A percentile compares a stretch with the other conserved stretches of the same genome.
phyloP scores from a whole-genome alignment of 2,888 invertebrate species.

The Tachystola acroxantha region DNA sequence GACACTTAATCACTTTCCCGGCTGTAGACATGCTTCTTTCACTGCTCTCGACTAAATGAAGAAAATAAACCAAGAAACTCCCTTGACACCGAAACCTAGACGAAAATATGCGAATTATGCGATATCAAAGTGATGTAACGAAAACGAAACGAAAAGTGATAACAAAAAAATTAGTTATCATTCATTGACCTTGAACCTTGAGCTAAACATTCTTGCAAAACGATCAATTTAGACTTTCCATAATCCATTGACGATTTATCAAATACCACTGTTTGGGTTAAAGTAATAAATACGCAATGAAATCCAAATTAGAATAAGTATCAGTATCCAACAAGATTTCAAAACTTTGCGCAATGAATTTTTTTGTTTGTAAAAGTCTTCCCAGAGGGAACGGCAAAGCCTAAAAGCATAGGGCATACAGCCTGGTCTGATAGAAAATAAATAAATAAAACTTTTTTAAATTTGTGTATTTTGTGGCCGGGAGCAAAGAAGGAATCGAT shows the following conservation, averaged over 20 bases:
- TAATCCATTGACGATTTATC: slow-evolving; percentile 1
- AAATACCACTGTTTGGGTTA: too few relatives aligned
- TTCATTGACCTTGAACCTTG: slow-evolving; percentile 7
- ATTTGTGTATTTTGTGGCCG: too few relatives aligned
- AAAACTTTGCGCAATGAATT: too few relatives aligned
- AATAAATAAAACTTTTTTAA: too few relatives aligned
- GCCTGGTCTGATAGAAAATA: too few relatives aligned
- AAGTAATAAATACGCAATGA: too few relatives aligned
- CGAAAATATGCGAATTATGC: neutral
- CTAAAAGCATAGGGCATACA: too few relatives aligned
- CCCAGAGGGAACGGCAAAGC: too few relatives aligned
- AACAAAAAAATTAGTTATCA: neutral
- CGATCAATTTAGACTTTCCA: neutral
- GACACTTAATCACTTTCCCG: slow-evolving; percentile 89
- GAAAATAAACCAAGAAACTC: slow-evolving; percentile 5
- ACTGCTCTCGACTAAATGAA: slow-evolving; percentile 24
- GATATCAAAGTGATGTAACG: slow-evolving; percentile 9
- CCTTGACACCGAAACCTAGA: slow-evolving; percentile 10
- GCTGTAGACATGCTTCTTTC: slow-evolving; percentile 52
- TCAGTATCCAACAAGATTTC: too few relatives aligned
- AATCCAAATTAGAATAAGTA: too few relatives aligned
- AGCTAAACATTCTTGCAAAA: neutral
- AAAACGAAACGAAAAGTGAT: slow-evolving; percentile 5
- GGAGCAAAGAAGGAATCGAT: too few relatives aligned
- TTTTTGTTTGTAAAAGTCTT: too few relatives aligned